Percentiles rank a stretch among this genome's conserved stretches.
These are phyloP conservation scores for Leptinotarsa texana DNA, from an alignment of 1,140 invertebrate genomes.

Conservation along the genomic window DNA sequence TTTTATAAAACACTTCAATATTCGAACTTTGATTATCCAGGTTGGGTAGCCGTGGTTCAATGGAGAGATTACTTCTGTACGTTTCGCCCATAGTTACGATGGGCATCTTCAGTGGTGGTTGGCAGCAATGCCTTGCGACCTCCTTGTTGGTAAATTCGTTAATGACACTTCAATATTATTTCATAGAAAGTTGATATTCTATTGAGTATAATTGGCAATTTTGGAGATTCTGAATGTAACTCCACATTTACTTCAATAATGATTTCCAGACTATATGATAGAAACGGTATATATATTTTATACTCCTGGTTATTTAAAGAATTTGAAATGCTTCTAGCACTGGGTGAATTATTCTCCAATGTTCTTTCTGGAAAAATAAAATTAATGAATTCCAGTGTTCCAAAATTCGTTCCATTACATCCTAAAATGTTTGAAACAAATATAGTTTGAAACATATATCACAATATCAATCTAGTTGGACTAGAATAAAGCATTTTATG, in stretches of 20 bases:
- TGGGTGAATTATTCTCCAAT: neutral
- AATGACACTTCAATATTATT: neutral
- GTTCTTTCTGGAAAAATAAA: neutral
- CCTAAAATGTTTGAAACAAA: neutral
- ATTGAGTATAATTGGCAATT: neutral
- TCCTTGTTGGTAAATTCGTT: no score
- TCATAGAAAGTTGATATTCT: conserved; percentile 2
- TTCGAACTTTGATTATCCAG: no score
- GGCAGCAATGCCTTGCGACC: no score
- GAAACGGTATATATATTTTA: conserved; percentile 4
- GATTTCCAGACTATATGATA: neutral
- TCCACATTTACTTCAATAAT: conserved; percentile 5
- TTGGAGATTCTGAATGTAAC: conserved; percentile 6
- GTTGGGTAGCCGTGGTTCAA: no score
- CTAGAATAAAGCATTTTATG: neutral
- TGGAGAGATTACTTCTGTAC: no score
- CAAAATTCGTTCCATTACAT: neutral
- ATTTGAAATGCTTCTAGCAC: conserved; percentile 8
- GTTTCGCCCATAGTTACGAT: no score
- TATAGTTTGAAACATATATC: no score
- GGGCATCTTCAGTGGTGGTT: no score
- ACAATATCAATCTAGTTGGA: neutral
- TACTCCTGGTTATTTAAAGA: conserved; percentile 1
- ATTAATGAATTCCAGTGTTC: conserved; percentile 9
- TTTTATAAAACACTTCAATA: neutral